Evolutionary conservation across 2,797 vertebrate genomes (phyloP).

Genomic region (Micropoecilia bifurca): DNA sequence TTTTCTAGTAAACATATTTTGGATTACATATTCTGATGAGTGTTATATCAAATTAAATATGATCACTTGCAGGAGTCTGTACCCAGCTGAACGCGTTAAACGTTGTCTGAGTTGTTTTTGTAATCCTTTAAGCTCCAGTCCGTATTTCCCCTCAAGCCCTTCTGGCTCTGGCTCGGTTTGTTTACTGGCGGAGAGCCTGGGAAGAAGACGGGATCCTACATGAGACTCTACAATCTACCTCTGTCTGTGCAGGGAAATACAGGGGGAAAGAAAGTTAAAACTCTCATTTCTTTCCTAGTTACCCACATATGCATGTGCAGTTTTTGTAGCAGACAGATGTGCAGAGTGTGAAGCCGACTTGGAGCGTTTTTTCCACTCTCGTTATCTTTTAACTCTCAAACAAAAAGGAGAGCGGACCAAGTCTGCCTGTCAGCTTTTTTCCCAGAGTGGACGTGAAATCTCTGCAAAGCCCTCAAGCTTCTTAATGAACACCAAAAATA

Average conservation of each 20-base stretch:
- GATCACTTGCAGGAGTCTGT: background rate
- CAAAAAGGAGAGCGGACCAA: constrained; percentile 20
- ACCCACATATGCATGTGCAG: background rate
- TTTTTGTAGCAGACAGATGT: background rate
- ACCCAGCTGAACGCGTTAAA: background rate
- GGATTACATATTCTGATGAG: background rate
- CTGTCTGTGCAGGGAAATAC: constrained; percentile 49
- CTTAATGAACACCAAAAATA: background rate
- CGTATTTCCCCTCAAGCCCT: constrained; percentile 75
- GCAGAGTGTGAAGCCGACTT: constrained; percentile 16
- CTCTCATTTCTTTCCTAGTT: background rate
- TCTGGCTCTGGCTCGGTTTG: constrained; percentile 80
- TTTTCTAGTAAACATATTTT: background rate
- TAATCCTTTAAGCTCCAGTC: constrained; percentile 80
- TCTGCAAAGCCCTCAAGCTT: constrained; percentile 41
- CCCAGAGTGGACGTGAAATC: constrained; percentile 47
- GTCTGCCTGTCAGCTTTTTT: constrained; percentile 37
- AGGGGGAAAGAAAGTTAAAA: background rate
- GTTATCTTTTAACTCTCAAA: constrained; percentile 27
- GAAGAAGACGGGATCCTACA: constrained; percentile 71
- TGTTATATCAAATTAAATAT: background rate
- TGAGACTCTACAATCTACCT: constrained; percentile 71
- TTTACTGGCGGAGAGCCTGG: constrained; percentile 80
- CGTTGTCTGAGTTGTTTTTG: constrained; percentile 48
- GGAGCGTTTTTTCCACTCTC: constrained; percentile 10